Conservation (phyloP, 1,140 invertebrate species). For the Melipona quadrifasciata region DNA sequence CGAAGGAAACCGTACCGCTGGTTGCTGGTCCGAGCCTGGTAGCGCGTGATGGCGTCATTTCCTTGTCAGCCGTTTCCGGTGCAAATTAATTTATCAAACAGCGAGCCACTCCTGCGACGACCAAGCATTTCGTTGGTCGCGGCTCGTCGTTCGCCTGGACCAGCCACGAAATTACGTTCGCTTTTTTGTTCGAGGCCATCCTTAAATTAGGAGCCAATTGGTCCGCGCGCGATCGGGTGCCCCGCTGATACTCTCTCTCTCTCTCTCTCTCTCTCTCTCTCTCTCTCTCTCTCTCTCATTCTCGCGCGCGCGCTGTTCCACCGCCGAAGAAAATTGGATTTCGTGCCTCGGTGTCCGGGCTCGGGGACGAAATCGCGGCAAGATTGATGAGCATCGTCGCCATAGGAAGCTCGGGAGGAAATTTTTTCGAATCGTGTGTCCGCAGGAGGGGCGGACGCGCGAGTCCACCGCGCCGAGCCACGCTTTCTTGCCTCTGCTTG, state of each 20-base stretch:
- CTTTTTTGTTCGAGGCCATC: slow-evolving; percentile 65
- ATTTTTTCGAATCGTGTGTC: slow-evolving; percentile 30
- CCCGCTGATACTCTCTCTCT: slow-evolving; percentile 53
- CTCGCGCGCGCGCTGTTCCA: slow-evolving; percentile 42
- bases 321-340: slow-evolving; percentile 58
- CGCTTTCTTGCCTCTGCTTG: slow-evolving; percentile 27
- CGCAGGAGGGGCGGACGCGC: not conserved
- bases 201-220: slow-evolving; percentile 68
- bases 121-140: slow-evolving; percentile 32
- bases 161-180: slow-evolving; percentile 61
- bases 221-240: slow-evolving; percentile 64
- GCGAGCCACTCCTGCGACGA: slow-evolving; percentile 30
- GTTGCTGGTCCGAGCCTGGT: slow-evolving; percentile 49
- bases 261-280: not conserved
- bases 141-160: slow-evolving; percentile 35
- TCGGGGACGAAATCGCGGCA: slow-evolving; percentile 56
- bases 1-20: slow-evolving; percentile 6
- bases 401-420: slow-evolving; percentile 32
- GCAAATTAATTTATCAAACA: slow-evolving; percentile 78
- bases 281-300: not conserved
- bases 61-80: slow-evolving; percentile 76
- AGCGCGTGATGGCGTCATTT: slow-evolving; percentile 75
- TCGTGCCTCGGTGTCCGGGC: slow-evolving; percentile 31
- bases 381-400: slow-evolving; percentile 60
- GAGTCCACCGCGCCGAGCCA: slow-evolving; percentile 2